Percentiles rank a stretch among this genome's conserved stretches.
Evolutionary conservation across 2,888 invertebrate species (phyloP).

Genomic region (Brenthis ino): DNA sequence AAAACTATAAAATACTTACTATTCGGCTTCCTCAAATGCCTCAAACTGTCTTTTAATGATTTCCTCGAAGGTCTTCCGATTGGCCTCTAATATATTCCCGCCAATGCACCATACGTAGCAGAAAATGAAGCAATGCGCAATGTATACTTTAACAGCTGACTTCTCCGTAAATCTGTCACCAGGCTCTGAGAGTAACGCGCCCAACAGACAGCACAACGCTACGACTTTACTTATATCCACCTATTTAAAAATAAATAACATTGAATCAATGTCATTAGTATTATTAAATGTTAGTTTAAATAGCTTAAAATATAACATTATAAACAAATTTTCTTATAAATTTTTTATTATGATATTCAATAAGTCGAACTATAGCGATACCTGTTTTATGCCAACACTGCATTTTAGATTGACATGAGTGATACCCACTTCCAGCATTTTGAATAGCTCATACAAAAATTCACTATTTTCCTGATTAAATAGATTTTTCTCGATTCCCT

Average conservation of each 20-base stretch:
- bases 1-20: conserved; percentile 49
- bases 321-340: too few species aligned
- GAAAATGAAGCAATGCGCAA: conserved; percentile 91
- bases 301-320: too few species aligned
- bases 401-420: conserved; percentile 86
- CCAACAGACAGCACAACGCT: conserved; percentile 88
- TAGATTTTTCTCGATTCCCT: conserved; percentile 72
- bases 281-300: too few species aligned
- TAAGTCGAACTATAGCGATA: conserved; percentile 13
- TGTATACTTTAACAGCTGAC: conserved; percentile 82
- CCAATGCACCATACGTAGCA: conserved; percentile 92
- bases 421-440: conserved; percentile 86
- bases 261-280: neutral
- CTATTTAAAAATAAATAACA: conserved; percentile 60
- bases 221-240: conserved; percentile 92
- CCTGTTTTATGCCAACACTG: conserved; percentile 88
- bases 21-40: conserved; percentile 85
- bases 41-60: conserved; percentile 87
- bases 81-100: conserved; percentile 89
- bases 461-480: conserved; percentile 82
- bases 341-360: too few species aligned
- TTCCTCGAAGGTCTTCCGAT: conserved; percentile 87
- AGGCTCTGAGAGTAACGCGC: conserved; percentile 85
- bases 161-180: conserved; percentile 84
- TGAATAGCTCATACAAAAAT: conserved; percentile 86